Base-by-base conservation (phyloP, 2,888 invertebrate genomes). In the Kuschelorhynchus macadamiae region DNA sequence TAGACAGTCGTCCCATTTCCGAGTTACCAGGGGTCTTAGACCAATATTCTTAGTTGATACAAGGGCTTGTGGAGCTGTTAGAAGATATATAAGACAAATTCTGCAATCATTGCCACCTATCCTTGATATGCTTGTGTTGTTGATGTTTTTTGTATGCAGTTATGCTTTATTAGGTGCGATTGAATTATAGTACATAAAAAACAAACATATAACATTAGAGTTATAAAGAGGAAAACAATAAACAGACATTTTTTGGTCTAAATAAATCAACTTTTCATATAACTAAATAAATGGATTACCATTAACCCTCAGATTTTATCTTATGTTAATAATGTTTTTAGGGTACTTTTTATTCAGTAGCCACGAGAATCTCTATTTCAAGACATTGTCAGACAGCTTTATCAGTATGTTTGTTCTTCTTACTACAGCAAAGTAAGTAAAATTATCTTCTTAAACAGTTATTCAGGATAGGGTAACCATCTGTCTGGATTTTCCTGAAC, bases 31-130 rank as follows among this genome's bases (percentile, higher is more conserved):
- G 69, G 93, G 95, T 3, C 83, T 95, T 9, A 86, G 95, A 12
- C 95, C 95, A n/a, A 92, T 96, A 76, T 95, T 95, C 85, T 83
- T 96, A 41, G 91, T 95, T 49, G 95, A 95, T 83, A 94, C 94
- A 41, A 88, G 92, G 76, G 93, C 93, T 74, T 92, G 93, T 75
- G 92, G 93, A 11, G 93, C 93, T 0, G 93, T 95, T 9, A 81
- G 91, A 42, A 83, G 91, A 77, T 92, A 91, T 77, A 91, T 92
- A 46, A 81, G 92, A 72, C 94, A 95, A 71, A 93, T 95, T 73
- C 84, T 95, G 67, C 94, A 94, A 84, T 93, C 93, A 0, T 80
- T 95, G 73, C 95, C 95, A 11, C 94, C 95, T 2, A 95, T 95
- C 75, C 84, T 95, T 74, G 95, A 95, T 82, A 95, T 96, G 94